Base-by-base conservation (phyloP, 2,113 vertebrate genomes). In the Centrocercus urophasianus region DNA sequence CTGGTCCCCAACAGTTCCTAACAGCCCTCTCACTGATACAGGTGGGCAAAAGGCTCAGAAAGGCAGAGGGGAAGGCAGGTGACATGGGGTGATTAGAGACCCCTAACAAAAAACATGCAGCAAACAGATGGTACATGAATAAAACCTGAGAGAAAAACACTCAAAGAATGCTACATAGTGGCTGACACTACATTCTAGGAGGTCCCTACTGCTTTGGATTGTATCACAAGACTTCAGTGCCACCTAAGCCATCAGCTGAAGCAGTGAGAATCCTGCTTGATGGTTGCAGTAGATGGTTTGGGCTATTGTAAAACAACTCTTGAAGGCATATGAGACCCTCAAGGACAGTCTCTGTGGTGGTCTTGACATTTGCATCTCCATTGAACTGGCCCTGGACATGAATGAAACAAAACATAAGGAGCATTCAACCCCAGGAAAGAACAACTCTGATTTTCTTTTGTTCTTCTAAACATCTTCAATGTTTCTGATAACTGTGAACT, bases 1-100 rank as follows among this genome's bases (percentile, higher is more conserved):
- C 16, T 70, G 65, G 25, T 63, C 13, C n/a, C 47, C 45, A 45
- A 0, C 6, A 22, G 30, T 5, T 20, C 1, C 0, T 19, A 4
- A n/a, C 2, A 5, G 8, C 36, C 30, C 2, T 4, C 13, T 56
- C 86, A 10, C 48, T 50, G 66, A 28, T 21, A 47, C 27, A 24
- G 64, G 12, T 9, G 40, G 38, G 80, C 28, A 54, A 85, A 92
- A 54, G 38, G 28, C 52, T 72, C 2, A 2, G 43, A 43, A 65
- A 40, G 27, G 16, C 30, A 63, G 32, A 73, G 47, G 20, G 30
- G 13, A 47, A 27, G 69, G 40, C 3, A 43, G 50, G 20, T 0
- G 0, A 19, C 42, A 20, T 52, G 60, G 47, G 12, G 15, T 1
- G 2, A 9, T 40, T 45, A 83, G 56, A 72, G 2, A 48, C 7